These are phyloP conservation scores for Caradrina clavipalpis DNA, from an alignment of 2,888 invertebrate species.

Conservation along the genomic window DNA sequence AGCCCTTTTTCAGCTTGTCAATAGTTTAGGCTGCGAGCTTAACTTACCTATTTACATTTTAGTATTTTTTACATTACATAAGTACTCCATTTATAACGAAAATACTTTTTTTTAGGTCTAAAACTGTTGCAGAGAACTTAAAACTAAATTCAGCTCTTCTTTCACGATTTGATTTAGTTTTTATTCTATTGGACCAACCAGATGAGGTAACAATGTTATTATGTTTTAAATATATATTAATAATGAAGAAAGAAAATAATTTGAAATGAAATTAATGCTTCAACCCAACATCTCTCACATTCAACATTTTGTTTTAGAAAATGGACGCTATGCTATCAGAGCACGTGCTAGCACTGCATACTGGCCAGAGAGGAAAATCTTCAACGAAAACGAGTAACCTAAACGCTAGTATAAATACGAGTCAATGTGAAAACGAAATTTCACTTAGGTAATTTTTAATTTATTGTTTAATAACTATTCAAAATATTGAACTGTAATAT, in stretches of 20 bases:
- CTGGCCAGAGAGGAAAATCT: conserved; percentile 82
- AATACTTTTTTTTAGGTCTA: conserved; percentile 89
- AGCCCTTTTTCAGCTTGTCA: too few species aligned
- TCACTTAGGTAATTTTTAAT: conserved; percentile 75
- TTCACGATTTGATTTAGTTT: conserved; percentile 98
- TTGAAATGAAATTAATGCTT: background rate
- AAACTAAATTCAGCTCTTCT: conserved; percentile 96
- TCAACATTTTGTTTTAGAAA: conserved; percentile 87
- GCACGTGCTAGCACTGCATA: conserved; percentile 95
- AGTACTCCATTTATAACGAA: background rate
- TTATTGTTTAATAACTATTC: conserved; percentile 24
- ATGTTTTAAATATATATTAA: background rate
- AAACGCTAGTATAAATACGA: conserved; percentile 75
- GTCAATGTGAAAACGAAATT: conserved; percentile 77
- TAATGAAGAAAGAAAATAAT: background rate
- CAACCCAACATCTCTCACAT: background rate
- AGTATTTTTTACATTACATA: too few species aligned
- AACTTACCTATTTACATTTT: too few species aligned
- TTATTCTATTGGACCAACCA: conserved; percentile 96
- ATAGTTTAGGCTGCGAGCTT: too few species aligned
- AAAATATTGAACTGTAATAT: background rate
- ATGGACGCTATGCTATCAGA: conserved; percentile 94
- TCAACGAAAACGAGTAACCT: conserved; percentile 63
- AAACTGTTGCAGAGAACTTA: conserved; percentile 97
- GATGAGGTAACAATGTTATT: conserved; percentile 91